Evolutionary conservation across 2,113 vertebrate genomes (phyloP).

Genomic region (Mystacornis crossleyi): DNA sequence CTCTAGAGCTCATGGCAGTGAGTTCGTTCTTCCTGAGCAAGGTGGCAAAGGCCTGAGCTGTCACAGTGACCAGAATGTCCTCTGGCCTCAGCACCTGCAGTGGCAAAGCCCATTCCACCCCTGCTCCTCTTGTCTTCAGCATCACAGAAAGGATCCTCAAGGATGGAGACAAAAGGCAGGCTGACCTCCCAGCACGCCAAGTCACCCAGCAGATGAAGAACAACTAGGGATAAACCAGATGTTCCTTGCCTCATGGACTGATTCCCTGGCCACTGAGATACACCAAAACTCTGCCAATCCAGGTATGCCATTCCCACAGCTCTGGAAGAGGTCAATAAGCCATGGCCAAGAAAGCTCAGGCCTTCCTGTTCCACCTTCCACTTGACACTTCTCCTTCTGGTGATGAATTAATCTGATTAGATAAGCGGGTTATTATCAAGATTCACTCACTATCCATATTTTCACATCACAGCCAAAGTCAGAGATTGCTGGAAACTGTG

Average conservation of each 20-base stretch:
- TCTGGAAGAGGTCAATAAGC: background rate
- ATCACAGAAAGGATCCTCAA: background rate
- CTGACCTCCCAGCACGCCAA: background rate
- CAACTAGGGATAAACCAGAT: background rate
- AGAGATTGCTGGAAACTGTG: background rate
- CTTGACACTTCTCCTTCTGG: slow-evolving; percentile 7
- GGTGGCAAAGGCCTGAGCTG: background rate
- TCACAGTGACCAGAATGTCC: background rate
- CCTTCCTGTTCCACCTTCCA: background rate
- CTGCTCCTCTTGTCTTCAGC: background rate
- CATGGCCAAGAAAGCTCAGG: background rate
- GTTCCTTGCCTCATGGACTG: background rate
- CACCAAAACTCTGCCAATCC: background rate
- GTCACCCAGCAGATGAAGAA: background rate
- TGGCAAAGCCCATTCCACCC: background rate
- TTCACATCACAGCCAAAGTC: background rate
- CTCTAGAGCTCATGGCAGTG: background rate
- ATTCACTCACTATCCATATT: background rate
- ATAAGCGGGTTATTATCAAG: background rate
- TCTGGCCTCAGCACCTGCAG: background rate
- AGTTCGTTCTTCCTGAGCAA: background rate
- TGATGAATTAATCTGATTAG: slow-evolving; percentile 40
- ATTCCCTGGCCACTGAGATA: background rate
- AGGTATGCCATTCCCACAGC: background rate
- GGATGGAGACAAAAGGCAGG: background rate